Conservation (phyloP, 2,797 vertebrate genomes). For the Bufotes viridis region DNA sequence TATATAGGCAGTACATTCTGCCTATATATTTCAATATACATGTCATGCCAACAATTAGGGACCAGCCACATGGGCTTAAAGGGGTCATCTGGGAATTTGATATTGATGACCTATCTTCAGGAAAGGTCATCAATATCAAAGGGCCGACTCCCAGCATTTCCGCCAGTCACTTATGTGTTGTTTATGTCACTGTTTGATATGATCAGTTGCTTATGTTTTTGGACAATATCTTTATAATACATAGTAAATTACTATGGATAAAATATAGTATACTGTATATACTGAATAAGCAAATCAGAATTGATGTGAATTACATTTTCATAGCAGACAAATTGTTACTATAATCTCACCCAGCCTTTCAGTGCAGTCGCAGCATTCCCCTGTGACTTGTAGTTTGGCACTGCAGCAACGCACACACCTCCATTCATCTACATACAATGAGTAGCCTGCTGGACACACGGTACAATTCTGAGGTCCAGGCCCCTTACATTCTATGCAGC, state of each 20-base stretch:
- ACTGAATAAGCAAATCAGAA: too few relatives aligned
- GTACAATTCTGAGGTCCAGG: conserved; percentile 83
- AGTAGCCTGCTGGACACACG: conserved; percentile 72
- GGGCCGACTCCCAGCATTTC: too few relatives aligned
- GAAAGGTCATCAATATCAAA: too few relatives aligned
- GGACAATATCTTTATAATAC: not conserved
- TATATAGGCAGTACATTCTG: too few relatives aligned
- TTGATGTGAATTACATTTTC: not conserved
- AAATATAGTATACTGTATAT: too few relatives aligned
- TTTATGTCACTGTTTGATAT: too few relatives aligned
- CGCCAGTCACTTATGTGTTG: too few relatives aligned
- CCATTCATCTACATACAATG: conserved; percentile 78
- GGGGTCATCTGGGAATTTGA: too few relatives aligned
- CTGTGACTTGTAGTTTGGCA: not conserved
- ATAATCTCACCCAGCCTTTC: conserved; percentile 73
- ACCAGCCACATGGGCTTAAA: too few relatives aligned
- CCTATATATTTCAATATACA: too few relatives aligned
- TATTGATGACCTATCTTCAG: too few relatives aligned
- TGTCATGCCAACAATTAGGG: too few relatives aligned
- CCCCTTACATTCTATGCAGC: conserved; percentile 87
- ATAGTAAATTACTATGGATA: not conserved
- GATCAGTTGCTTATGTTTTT: not conserved
- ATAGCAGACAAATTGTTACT: not conserved
- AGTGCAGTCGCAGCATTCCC: conserved; percentile 87
- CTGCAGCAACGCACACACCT: conserved; percentile 88